Evolutionary conservation across 2,113 vertebrate species (phyloP).

Genomic region (Dasyurus viverrinus): DNA sequence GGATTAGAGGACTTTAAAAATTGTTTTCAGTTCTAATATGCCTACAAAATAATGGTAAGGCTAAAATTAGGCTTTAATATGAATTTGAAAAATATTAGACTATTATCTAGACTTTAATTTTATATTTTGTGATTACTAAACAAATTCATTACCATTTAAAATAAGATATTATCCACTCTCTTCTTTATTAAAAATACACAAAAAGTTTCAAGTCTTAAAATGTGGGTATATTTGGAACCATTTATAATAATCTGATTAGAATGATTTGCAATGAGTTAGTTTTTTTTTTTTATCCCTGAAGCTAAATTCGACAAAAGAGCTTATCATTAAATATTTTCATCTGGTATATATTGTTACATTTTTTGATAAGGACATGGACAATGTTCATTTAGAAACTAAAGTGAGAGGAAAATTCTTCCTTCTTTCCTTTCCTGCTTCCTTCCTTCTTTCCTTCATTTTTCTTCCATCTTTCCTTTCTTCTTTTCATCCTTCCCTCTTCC

Average conservation of each 20-base stretch:
- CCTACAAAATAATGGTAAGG: neutral
- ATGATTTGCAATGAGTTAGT: neutral
- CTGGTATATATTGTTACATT: neutral
- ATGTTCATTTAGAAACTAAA: neutral
- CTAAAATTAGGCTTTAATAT: neutral
- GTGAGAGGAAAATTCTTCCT: neutral
- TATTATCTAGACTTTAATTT: neutral
- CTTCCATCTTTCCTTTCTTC: neutral
- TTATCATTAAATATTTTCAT: neutral
- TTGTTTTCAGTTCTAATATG: neutral
- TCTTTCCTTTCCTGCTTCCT: neutral
- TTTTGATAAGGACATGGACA: slow-evolving; percentile 1
- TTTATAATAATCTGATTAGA: slow-evolving; percentile 20
- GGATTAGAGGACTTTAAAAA: neutral
- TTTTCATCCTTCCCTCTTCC: neutral
- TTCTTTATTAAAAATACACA: neutral
- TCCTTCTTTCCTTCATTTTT: too few relatives aligned
- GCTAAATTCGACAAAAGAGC: slow-evolving; percentile 16
- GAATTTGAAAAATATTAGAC: neutral
- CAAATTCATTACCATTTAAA: neutral
- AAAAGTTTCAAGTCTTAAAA: neutral
- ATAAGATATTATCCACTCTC: neutral
- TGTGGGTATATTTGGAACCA: neutral
- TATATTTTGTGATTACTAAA: neutral
- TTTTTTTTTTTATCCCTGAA: slow-evolving; percentile 12